Evolutionary conservation across 2,888 invertebrate species (phyloP), one percentile per base, ranked within the genome.

Genomic region (Loripinus fragilis): DNA sequence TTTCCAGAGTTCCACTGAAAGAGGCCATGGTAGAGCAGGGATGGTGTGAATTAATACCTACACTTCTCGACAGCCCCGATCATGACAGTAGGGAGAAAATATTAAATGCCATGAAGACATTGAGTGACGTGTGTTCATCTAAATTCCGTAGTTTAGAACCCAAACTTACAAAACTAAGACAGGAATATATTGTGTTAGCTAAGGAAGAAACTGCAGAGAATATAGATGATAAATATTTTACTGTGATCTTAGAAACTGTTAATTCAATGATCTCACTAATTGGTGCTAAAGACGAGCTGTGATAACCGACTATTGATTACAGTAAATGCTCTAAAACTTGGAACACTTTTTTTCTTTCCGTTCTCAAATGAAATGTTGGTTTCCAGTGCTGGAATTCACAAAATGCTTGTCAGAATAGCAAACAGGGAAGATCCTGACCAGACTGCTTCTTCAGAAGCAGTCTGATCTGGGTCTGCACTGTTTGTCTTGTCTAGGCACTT

Each of bases 1-100:
- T 60, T 12, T 20, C n/a, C n/a, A 92, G 92, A 66, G 85, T 93
- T n/a, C 75, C 80, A 23, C 74, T 93, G 5, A 74, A 85, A 65
- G 83, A 87, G 42, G 86, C 86, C 7, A 78, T 93, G 75, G 38
- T 85, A 3, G 88, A 91, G 33, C 86, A 88, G 30, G 92, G 92
- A 17, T 94, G 93, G 91, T 94, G 94, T 86, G 75, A 87, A 0
- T 71, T 86, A 7, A 74, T 93, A 15, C 86, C 90, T 7, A 64
- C 84, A 0, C 85, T 92, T 17, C 86, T 94, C 20, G 65, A 76
- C 0, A 50, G 86, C 3, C 83, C 89, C 3, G 93, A 93, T 15
- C 92, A 93, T 72, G 94, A 94, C 81, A 85, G 87, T 17, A 85
- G 92, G 42, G 94, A 94, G 81, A 93, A 94, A 77, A 91, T 93